Base-by-base conservation (phyloP, 2,113 vertebrate species). In the Rhinoptilus africanus region DNA sequence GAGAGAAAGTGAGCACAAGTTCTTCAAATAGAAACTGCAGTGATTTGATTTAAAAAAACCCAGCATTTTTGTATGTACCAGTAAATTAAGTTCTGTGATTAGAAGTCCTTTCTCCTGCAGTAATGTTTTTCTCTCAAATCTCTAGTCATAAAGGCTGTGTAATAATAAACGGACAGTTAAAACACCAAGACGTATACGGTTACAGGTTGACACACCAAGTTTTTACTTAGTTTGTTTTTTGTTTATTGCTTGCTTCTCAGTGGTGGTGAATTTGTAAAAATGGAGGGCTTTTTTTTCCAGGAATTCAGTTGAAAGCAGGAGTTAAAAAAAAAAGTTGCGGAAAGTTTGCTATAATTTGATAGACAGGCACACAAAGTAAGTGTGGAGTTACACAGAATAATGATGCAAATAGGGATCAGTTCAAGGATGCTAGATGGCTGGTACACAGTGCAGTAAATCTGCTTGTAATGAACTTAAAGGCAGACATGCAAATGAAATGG, bases 31-130 rank as follows among this genome's bases (percentile, higher is more conserved):
- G 35, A 67, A 64, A 53, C 20, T 45, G 41, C 60, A 71, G 47
- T 63, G 60, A 64, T 94, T 54, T 69, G 26, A 51, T 96, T 68
- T 35, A 6, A 21, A 43, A 13, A 47, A n/a, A 17, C 5, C 3
- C 24, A 66, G 12, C 10, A 32, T 57, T 88, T 93, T 56, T 81
- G 10, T 69, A 26, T 71, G 47, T 87, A 79, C 34, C 37, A 39
- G 15, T 91, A 94, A 93, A 94, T 80, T 84, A 41, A 85, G 24
- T 91, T 96, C 37, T 85, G 37, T 79, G 35, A 39, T 88, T 93
- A 85, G 23, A 88, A 75, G 20, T 53, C 12, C 30, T 5, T n/a
- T 91, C 66, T 89, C 48, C 79, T 69, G 45, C 60, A 80, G 60
- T 79, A 73, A 75, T 63, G 9, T 75, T 91, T 80, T 45, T 87